These are phyloP conservation scores for Pogonocherus hispidulus DNA, from an alignment of 2,888 invertebrate species.

Conservation along the genomic window DNA sequence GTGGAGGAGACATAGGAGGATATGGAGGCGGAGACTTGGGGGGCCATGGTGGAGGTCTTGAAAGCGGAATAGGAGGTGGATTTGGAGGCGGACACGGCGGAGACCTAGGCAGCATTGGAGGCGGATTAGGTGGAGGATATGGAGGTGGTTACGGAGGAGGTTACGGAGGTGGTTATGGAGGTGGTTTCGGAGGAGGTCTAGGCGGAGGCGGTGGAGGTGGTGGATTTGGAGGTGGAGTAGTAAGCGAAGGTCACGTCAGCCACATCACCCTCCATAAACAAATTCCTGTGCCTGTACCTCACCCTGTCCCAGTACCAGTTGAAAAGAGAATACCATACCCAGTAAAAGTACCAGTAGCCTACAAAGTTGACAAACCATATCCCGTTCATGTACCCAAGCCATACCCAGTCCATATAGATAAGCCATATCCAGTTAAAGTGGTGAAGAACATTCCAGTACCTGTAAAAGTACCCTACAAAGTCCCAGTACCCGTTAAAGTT, in stretches of 20 bases:
- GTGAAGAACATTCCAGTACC: constrained; percentile 66
- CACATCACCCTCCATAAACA: constrained; percentile 77
- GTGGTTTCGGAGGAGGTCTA: constrained; percentile 34
- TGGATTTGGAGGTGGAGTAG: constrained; percentile 49
- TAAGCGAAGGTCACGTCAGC: constrained; percentile 65
- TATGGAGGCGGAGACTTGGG: constrained; percentile 33
- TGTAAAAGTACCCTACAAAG: constrained; percentile 67
- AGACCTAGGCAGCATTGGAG: constrained; percentile 38
- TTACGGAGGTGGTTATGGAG: constrained; percentile 39
- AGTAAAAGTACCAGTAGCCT: constrained; percentile 70
- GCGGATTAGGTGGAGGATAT: constrained; percentile 31
- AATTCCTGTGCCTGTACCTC: constrained; percentile 71
- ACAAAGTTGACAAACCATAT: constrained; percentile 74
- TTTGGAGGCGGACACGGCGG: constrained; percentile 43
- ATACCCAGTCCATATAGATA: constrained; percentile 73
- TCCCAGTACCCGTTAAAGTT: constrained; percentile 62
- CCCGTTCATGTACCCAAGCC: constrained; percentile 77
- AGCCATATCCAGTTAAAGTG: constrained; percentile 69
- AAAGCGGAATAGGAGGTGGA: constrained; percentile 34
- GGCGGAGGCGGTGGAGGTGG: constrained; percentile 40
- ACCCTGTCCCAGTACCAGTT: constrained; percentile 73
- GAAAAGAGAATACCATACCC: constrained; percentile 79
- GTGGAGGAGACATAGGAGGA: constrained; percentile 46
- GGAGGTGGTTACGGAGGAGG: constrained; percentile 43
- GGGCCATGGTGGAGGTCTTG: constrained; percentile 40